Conservation (phyloP, 1,140 invertebrate species). For the Drosophila tristis region DNA sequence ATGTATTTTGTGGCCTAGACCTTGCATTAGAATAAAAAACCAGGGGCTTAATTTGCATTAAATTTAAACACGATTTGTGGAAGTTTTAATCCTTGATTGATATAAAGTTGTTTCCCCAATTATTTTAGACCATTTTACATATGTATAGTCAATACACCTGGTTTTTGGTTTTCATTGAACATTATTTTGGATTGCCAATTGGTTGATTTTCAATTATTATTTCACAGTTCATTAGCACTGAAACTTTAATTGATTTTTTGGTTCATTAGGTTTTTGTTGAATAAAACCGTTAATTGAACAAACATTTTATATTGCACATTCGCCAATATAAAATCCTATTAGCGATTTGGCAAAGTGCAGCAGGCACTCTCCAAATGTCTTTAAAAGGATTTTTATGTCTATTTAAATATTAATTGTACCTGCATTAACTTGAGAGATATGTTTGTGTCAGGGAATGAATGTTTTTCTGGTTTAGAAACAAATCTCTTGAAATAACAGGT, state of each 20-base stretch:
- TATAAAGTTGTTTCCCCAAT: slow-evolving; percentile 2
- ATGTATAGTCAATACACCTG: background rate
- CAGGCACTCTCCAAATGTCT: too few relatives aligned
- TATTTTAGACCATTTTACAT: slow-evolving; percentile 4
- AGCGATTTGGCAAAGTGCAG: too few relatives aligned
- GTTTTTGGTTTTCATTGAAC: slow-evolving; percentile 16
- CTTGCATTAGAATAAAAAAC: slow-evolving; percentile 55
- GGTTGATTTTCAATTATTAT: slow-evolving; percentile 56
- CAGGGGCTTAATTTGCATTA: slow-evolving; percentile 57
- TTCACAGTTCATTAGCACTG: slow-evolving; percentile 53
- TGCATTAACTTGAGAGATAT: too few relatives aligned
- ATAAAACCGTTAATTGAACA: slow-evolving; percentile 14
- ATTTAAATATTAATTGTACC: too few relatives aligned
- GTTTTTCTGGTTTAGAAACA: too few relatives aligned
- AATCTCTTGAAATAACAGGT: too few relatives aligned
- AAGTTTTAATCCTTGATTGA: background rate
- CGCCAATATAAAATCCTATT: too few relatives aligned
- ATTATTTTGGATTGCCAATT: slow-evolving; percentile 41
- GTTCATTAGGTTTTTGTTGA: slow-evolving; percentile 17
- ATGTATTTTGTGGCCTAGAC: slow-evolving; percentile 32
- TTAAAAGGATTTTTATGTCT: too few relatives aligned
- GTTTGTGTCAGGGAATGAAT: too few relatives aligned
- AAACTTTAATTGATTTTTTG: slow-evolving; percentile 53
- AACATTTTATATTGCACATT: background rate
- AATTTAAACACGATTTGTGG: slow-evolving; percentile 45